A percentile compares a stretch with the other conserved stretches of the same genome.
phyloP scores from a whole-genome alignment of 2,113 vertebrate species.

The Nothoprocta pentlandii region DNA sequence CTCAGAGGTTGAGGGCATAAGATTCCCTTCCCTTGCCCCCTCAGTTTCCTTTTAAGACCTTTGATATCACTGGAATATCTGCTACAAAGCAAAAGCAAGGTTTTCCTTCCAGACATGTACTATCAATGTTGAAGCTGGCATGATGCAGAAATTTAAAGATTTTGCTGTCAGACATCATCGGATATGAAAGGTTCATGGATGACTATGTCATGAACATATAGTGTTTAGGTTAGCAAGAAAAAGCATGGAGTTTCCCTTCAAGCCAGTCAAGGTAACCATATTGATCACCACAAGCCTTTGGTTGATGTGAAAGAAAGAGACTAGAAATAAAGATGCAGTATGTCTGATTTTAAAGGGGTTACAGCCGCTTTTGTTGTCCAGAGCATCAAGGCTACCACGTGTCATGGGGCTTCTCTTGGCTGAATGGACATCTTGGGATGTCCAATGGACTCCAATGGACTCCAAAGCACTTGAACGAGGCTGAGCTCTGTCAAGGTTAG shows the following conservation, averaged over 20 bases:
- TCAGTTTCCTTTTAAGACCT: neutral
- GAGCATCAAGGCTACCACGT: neutral
- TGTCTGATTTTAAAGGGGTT: neutral
- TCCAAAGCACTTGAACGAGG: neutral
- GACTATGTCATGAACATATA: neutral
- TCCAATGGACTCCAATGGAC: neutral
- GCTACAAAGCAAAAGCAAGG: neutral
- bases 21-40: accelerated
- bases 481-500: neutral
- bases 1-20: neutral
- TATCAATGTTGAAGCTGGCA: neutral
- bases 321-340: neutral
- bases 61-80: neutral
- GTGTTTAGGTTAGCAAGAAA: neutral
- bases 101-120: accelerated
- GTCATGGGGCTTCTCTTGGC: neutral
- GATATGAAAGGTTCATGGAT: neutral
- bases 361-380: neutral
- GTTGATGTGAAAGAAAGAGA: neutral
- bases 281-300: neutral
- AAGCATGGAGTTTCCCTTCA: neutral
- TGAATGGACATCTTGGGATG: neutral
- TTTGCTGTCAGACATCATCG: neutral
- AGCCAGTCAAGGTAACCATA: neutral
- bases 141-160: neutral